Conservation (phyloP, 2,113 vertebrate species). For the Sceloporus tristichus region DNA sequence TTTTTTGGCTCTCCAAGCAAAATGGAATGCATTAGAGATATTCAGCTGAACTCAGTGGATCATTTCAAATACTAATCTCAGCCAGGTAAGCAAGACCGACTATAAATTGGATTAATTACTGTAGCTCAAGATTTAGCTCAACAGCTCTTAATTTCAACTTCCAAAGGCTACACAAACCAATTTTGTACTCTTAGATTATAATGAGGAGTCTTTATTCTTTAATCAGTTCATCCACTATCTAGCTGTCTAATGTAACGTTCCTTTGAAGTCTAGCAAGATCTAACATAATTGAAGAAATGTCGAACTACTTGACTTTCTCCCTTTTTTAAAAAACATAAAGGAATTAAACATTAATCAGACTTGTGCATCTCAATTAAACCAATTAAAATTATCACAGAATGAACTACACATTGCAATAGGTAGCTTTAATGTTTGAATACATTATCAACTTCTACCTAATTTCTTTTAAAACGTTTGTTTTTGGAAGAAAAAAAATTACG, state of each 20-base stretch:
- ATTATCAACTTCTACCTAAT: constrained; percentile 81
- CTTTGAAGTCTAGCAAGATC: constrained; percentile 88
- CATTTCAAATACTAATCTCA: constrained; percentile 81
- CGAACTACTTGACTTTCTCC: constrained; percentile 86
- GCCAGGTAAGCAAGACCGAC: constrained; percentile 81
- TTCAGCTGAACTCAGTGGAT: constrained; percentile 76
- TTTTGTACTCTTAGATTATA: constrained; percentile 89
- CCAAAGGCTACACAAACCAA: constrained; percentile 88
- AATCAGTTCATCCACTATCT: constrained; percentile 84
- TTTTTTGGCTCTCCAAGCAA: constrained; percentile 3
- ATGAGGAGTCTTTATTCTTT: constrained; percentile 89
- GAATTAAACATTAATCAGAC: constrained; percentile 90
- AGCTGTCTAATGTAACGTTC: constrained; percentile 85
- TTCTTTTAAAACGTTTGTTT: constrained; percentile 72
- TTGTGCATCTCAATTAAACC: constrained; percentile 89
- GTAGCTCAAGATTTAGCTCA: constrained; percentile 84
- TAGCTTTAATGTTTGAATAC: constrained; percentile 84
- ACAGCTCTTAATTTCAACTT: constrained; percentile 85
- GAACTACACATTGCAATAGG: constrained; percentile 78
- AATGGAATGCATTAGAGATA: constrained; percentile 67
- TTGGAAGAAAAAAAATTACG: constrained; percentile 65
- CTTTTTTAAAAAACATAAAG: constrained; percentile 82
- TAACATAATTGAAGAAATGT: constrained; percentile 91
- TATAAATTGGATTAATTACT: constrained; percentile 88
- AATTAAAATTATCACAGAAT: constrained; percentile 89